These are phyloP conservation scores for Parambassis ranga DNA, from an alignment of 2,797 vertebrate genomes.

Conservation along the genomic window DNA sequence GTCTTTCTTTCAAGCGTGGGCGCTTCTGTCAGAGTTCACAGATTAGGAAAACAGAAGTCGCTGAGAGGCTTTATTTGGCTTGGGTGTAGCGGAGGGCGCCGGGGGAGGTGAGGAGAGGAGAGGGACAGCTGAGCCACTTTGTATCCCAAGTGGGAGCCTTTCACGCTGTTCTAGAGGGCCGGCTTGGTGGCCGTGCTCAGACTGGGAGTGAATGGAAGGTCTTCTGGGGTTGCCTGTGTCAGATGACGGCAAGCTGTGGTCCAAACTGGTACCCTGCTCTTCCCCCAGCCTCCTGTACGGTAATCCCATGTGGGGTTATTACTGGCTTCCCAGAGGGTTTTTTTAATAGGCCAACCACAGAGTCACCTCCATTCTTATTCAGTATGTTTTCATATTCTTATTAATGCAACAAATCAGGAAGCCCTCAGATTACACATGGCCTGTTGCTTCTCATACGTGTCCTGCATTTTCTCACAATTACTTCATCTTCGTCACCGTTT, in stretches of 20 bases:
- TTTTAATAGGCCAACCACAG: slow-evolving; percentile 65
- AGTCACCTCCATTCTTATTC: slow-evolving; percentile 45
- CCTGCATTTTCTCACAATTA: too few relatives aligned
- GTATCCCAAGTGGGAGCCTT: slow-evolving; percentile 62
- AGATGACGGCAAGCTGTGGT: slow-evolving; percentile 58
- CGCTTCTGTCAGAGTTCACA: slow-evolving; percentile 77
- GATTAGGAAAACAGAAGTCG: slow-evolving; percentile 81
- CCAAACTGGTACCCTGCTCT: slow-evolving; percentile 53
- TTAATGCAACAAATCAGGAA: slow-evolving; percentile 19
- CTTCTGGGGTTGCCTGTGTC: slow-evolving; percentile 34
- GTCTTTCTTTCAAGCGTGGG: slow-evolving; percentile 74
- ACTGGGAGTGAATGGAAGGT: slow-evolving; percentile 47
- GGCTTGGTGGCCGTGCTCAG: slow-evolving; percentile 33
- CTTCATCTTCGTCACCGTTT: too few relatives aligned
- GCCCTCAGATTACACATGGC: background rate
- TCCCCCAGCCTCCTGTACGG: slow-evolving; percentile 56
- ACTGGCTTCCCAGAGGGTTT: slow-evolving; percentile 44
- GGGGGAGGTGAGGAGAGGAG: slow-evolving; percentile 55
- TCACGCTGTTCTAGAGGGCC: slow-evolving; percentile 38
- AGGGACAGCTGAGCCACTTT: slow-evolving; percentile 70
- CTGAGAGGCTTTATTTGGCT: slow-evolving; percentile 79
- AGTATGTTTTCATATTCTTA: too few relatives aligned
- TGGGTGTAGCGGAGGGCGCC: slow-evolving; percentile 57
- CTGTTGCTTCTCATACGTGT: too few relatives aligned
- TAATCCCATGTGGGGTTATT: slow-evolving; percentile 71